Conservation (phyloP, 2,797 vertebrate species). For the Picus viridis region DNA sequence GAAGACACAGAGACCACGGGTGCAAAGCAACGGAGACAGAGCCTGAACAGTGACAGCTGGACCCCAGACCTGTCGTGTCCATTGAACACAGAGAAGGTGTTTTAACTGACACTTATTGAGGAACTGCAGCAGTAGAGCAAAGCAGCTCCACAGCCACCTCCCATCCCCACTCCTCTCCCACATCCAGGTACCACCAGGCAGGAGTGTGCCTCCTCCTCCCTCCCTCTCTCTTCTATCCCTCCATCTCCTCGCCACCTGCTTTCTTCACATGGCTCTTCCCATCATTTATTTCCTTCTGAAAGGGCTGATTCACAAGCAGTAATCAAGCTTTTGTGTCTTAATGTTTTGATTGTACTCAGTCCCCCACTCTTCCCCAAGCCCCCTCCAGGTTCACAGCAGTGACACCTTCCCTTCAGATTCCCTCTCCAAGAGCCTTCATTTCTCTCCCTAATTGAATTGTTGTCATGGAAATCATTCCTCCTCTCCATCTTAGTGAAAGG, state of each 20-base stretch:
- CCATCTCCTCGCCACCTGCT: not conserved
- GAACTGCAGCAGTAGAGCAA: accelerated
- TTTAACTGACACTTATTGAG: accelerated
- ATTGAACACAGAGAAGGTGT: not conserved
- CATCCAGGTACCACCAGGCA: not conserved
- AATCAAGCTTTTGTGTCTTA: constrained; percentile 1
- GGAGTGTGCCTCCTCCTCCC: not conserved
- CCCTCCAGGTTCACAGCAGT: not conserved
- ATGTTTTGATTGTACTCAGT: not conserved
- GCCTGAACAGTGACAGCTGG: not conserved
- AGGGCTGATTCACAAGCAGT: not conserved
- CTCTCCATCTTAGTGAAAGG: constrained; percentile 56
- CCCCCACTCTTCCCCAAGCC: not conserved
- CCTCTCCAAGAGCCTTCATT: constrained; percentile 8
- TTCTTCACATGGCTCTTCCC: not conserved
- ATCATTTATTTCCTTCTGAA: not conserved
- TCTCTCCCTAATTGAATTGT: constrained; percentile 62
- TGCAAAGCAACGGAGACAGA: not conserved
- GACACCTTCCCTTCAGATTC: constrained; percentile 37
- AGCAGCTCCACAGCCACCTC: not conserved
- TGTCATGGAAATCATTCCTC: constrained; percentile 79
- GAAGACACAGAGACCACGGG: not conserved
- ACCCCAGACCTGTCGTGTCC: not conserved
- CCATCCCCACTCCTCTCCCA: not conserved
- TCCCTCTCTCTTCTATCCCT: not conserved